Conservation (phyloP, 2,113 vertebrate species). For the Ibidorhyncha struthersii region DNA sequence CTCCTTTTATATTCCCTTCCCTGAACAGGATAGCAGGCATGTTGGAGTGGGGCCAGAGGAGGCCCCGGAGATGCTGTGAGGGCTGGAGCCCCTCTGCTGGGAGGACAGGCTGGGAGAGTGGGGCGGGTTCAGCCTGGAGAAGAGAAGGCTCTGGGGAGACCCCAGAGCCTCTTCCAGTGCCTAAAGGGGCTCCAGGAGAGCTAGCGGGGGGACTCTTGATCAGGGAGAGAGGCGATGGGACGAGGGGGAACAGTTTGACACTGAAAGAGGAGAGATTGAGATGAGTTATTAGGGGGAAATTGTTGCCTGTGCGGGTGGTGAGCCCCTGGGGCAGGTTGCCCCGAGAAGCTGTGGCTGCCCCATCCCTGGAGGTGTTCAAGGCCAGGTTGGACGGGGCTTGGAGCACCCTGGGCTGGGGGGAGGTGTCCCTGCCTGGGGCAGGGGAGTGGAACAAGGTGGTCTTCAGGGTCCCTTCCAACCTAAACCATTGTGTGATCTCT, state of each 20-base stretch:
- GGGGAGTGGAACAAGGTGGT: too few relatives aligned
- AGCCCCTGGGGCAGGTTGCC: not conserved
- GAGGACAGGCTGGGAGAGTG: not conserved
- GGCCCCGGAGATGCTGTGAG: not conserved
- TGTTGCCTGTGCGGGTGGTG: not conserved
- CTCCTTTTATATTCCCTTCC: not conserved
- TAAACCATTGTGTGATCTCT: not conserved
- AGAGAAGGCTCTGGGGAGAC: not conserved
- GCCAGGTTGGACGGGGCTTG: not conserved
- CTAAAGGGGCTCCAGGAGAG: not conserved
- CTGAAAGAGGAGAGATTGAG: too few relatives aligned
- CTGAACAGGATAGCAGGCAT: not conserved
- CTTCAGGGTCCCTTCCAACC: too few relatives aligned
- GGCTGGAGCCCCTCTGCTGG: not conserved
- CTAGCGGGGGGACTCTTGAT: too few relatives aligned
- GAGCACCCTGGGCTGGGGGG: not conserved
- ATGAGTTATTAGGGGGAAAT: too few relatives aligned
- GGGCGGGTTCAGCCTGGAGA: not conserved
- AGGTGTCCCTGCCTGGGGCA: too few relatives aligned
- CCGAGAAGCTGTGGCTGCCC: not conserved
- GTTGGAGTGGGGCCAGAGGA: not conserved
- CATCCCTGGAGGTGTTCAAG: not conserved
- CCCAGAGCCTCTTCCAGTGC: not conserved
- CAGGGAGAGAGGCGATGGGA: too few relatives aligned
- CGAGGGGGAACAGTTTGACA: too few relatives aligned